Conservation (phyloP, 2,797 vertebrate species). For the Naso thynnoides region DNA sequence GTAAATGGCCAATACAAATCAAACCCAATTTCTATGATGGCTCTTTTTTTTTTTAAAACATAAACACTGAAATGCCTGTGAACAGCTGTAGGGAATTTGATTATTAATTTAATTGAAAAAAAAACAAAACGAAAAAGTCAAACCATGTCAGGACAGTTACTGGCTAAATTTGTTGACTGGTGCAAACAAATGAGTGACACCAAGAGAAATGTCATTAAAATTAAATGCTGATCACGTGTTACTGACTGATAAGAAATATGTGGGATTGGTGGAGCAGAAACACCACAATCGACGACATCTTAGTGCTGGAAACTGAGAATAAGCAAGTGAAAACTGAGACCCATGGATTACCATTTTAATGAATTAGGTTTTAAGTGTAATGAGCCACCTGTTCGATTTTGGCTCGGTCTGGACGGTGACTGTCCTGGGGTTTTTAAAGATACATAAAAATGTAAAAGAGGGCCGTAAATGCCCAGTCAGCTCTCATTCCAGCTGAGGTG, state of each 20-base stretch:
- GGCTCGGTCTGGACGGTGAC: conserved; percentile 1
- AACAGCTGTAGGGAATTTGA: background rate
- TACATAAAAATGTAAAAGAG: conserved; percentile 39
- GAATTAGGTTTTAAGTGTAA: conserved; percentile 37
- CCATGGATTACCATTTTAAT: conserved; percentile 38
- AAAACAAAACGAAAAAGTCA: background rate
- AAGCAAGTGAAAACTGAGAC: conserved; percentile 19
- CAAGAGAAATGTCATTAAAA: background rate
- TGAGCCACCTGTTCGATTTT: conserved; percentile 28
- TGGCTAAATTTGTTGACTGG: conserved; percentile 1
- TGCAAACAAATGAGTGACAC: background rate
- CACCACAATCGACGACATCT: background rate
- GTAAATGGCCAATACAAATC: conserved; percentile 17
- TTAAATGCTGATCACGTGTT: background rate
- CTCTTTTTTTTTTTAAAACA: no score
- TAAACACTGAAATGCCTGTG: background rate
- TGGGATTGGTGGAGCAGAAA: background rate
- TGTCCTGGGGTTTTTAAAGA: conserved; percentile 24
- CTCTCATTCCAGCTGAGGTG: conserved; percentile 29
- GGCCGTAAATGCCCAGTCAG: conserved; percentile 23
- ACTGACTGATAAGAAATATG: background rate
- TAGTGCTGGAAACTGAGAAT: background rate
- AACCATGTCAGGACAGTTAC: background rate
- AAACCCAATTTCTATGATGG: background rate
- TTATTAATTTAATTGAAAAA: background rate